Percentiles rank a stretch among this genome's conserved stretches.
Conservation (phyloP, 2,888 invertebrate genomes). For the Encarsia formosa region DNA sequence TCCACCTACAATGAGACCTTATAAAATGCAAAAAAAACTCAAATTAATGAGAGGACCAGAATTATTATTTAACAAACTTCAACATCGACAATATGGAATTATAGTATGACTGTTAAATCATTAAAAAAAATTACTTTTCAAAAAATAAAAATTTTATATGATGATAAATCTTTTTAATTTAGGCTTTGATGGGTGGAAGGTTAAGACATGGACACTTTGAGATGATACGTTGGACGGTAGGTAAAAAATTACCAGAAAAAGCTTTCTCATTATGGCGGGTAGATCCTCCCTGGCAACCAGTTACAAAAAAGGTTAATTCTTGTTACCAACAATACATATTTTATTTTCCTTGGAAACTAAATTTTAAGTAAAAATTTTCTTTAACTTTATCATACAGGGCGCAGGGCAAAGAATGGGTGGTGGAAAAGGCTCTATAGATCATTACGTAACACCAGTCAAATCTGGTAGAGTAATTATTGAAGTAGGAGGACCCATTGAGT, state of each 20-base stretch:
- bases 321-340: background rate
- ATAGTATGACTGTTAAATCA: slow-evolving; percentile 60
- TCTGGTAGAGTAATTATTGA: slow-evolving; percentile 89
- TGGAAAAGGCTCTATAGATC: slow-evolving; percentile 91
- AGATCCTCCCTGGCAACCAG: slow-evolving; percentile 92
- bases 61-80: slow-evolving; percentile 73
- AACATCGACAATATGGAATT: slow-evolving; percentile 91
- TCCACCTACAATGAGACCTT: slow-evolving; percentile 64
- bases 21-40: slow-evolving; percentile 81
- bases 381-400: slow-evolving; percentile 53
- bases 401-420: slow-evolving; percentile 93
- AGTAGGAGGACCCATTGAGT: slow-evolving; percentile 87
- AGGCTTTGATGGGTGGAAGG: slow-evolving; percentile 83
- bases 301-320: slow-evolving; percentile 73
- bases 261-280: slow-evolving; percentile 96
- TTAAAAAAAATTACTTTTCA: slow-evolving; percentile 1
- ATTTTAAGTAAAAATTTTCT: background rate
- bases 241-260: slow-evolving; percentile 71
- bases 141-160: background rate
- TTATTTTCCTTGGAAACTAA: background rate
- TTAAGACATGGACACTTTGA: slow-evolving; percentile 80
- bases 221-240: slow-evolving; percentile 75
- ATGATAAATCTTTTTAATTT: background rate
- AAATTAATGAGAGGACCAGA: slow-evolving; percentile 91
- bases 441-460: slow-evolving; percentile 92